These are phyloP conservation scores for Notoglanidium macrostoma DNA, from an alignment of 2,797 vertebrate species.

Conservation along the genomic window DNA sequence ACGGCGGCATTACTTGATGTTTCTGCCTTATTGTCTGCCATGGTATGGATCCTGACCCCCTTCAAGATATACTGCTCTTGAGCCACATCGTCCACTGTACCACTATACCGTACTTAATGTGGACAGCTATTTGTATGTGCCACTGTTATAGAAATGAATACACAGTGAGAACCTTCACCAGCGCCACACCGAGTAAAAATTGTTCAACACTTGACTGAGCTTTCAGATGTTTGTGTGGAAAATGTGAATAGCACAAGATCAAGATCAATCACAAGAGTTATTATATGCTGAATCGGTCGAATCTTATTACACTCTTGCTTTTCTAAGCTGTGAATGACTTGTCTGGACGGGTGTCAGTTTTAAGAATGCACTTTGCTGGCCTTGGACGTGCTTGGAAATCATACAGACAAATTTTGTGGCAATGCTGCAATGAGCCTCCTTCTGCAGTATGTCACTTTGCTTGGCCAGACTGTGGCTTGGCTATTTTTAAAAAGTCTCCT, in stretches of 20 bases:
- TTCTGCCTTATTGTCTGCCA: background rate
- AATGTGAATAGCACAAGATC: slow-evolving; percentile 12
- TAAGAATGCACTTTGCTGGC: background rate
- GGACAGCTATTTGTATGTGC: background rate
- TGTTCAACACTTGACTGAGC: background rate
- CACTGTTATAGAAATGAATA: background rate
- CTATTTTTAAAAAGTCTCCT: slow-evolving; percentile 34
- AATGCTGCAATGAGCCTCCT: background rate
- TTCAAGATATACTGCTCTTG: background rate
- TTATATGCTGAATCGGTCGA: background rate
- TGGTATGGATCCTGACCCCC: no score
- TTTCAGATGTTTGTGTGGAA: slow-evolving; percentile 23
- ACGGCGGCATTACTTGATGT: background rate
- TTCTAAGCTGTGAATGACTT: background rate
- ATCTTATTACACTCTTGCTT: background rate
- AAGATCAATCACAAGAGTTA: background rate
- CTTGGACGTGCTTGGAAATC: background rate
- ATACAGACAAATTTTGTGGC: slow-evolving; percentile 1
- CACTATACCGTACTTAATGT: background rate
- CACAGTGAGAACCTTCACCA: background rate
- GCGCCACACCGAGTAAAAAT: background rate
- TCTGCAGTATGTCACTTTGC: background rate
- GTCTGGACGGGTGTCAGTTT: background rate
- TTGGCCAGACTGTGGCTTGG: slow-evolving; percentile 19
- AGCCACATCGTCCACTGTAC: background rate